Evolutionary conservation across 1,140 invertebrate genomes (phyloP).

Genomic region (Leptinotarsa texana): DNA sequence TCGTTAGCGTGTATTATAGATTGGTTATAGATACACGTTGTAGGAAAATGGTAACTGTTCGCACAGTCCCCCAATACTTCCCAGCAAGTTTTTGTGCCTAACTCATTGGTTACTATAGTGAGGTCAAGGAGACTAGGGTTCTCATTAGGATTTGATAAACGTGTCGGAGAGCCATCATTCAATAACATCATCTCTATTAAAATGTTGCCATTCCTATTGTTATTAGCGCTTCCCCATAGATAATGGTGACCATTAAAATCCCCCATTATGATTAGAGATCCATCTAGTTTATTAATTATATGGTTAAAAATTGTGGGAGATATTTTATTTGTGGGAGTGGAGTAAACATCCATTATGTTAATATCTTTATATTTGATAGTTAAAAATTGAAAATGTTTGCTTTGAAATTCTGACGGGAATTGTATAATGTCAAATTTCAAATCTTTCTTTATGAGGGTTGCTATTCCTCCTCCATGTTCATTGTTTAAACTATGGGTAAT

Average conservation of each 20-base stretch:
- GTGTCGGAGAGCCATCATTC: conserved; percentile 4
- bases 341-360: not conserved
- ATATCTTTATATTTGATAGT: not conserved
- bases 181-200: not conserved
- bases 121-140: conserved; percentile 4
- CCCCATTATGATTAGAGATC: conserved; percentile 4
- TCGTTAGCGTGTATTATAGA: not conserved
- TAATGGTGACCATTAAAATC: conserved; percentile 5
- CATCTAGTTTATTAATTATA: not conserved
- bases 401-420: not conserved
- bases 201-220: conserved; percentile 5
- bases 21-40: not conserved
- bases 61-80: not conserved
- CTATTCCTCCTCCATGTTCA: not conserved
- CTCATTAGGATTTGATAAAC: not conserved
- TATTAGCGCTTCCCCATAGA: not conserved
- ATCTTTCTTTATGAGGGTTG: not conserved
- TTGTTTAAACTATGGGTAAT: not conserved
- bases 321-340: not conserved
- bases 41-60: conserved; percentile 16
- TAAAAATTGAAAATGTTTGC: not conserved
- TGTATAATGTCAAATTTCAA: conserved; percentile 6
- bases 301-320: not conserved
- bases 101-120: not conserved
- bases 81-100: not conserved